phyloP scores from a whole-genome alignment of 2,113 vertebrate genomes.

The Petroica traversi region DNA sequence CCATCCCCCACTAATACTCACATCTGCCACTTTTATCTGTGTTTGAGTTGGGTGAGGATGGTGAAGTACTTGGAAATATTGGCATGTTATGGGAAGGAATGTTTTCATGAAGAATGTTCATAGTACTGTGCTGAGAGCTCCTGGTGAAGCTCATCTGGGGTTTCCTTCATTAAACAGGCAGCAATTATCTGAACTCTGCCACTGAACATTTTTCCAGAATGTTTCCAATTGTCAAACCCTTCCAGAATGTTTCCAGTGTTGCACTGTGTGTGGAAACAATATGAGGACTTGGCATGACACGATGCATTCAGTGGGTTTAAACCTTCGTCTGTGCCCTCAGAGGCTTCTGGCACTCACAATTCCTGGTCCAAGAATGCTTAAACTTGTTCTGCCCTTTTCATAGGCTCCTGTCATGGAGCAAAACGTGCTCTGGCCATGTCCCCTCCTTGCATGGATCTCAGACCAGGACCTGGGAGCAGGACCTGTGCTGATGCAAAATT shows the following conservation, averaged over 20 bases:
- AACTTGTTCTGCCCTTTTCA: not conserved
- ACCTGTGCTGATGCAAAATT: not conserved
- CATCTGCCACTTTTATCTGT: fast-evolving
- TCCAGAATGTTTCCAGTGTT: not conserved
- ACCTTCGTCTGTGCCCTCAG: not conserved
- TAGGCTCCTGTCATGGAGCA: not conserved
- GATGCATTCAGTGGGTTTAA: not conserved
- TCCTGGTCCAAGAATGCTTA: not conserved
- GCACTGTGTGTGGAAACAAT: not conserved
- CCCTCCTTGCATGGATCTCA: not conserved
- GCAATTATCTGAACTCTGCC: not conserved
- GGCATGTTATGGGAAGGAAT: not conserved
- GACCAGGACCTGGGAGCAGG: not conserved
- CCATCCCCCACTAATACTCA: not conserved
- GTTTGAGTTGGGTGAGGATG: not conserved
- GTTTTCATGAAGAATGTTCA: not conserved
- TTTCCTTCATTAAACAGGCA: not conserved
- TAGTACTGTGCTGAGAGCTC: not conserved
- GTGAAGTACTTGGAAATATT: not conserved
- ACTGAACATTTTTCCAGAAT: too few species aligned
- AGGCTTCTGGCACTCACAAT: not conserved
- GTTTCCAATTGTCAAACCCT: not conserved
- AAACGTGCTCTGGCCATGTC: not conserved
- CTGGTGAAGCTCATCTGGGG: not conserved
- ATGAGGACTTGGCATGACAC: not conserved